Conservation (phyloP, 2,797 vertebrate genomes). For the Anolis apletophallus region DNA sequence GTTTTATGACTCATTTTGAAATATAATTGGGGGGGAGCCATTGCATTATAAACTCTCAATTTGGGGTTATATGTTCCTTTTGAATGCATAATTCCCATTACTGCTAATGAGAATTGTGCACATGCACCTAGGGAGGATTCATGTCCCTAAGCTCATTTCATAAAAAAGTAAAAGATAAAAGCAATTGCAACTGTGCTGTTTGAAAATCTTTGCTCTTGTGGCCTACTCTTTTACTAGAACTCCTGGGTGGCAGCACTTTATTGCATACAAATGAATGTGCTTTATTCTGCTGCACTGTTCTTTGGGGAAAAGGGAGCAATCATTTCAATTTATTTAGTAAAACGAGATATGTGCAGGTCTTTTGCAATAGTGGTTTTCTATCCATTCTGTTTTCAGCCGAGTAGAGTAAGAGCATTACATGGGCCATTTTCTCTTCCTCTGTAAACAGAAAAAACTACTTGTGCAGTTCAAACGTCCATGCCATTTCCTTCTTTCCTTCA, state of each 20-base stretch:
- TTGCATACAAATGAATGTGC: slow-evolving; percentile 22
- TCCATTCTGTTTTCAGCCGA: neutral
- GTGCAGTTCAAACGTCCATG: neutral
- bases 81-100: slow-evolving; percentile 43
- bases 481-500: neutral
- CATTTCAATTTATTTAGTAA: slow-evolving; percentile 37
- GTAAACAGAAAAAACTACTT: neutral
- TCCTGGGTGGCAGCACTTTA: slow-evolving; percentile 23
- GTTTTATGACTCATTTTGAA: slow-evolving; percentile 34
- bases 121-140: slow-evolving; percentile 24
- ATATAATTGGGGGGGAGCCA: slow-evolving; percentile 16
- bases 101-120: slow-evolving; percentile 41
- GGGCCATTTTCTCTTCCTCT: slow-evolving; percentile 1
- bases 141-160: slow-evolving; percentile 35
- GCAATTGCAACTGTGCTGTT: slow-evolving; percentile 27
- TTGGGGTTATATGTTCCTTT: slow-evolving; percentile 32
- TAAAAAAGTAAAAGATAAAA: slow-evolving; percentile 35
- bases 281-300: slow-evolving; percentile 20
- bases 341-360: neutral
- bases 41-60: slow-evolving; percentile 39
- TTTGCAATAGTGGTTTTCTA: slow-evolving; percentile 13
- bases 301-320: neutral
- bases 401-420: slow-evolving; percentile 1
- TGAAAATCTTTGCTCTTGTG: slow-evolving; percentile 38
- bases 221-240: slow-evolving; percentile 20